Percentiles rank a stretch among this genome's conserved stretches.
Evolutionary conservation across 2,888 invertebrate species (phyloP).

Genomic region (Lordiphosa andalusiaca): DNA sequence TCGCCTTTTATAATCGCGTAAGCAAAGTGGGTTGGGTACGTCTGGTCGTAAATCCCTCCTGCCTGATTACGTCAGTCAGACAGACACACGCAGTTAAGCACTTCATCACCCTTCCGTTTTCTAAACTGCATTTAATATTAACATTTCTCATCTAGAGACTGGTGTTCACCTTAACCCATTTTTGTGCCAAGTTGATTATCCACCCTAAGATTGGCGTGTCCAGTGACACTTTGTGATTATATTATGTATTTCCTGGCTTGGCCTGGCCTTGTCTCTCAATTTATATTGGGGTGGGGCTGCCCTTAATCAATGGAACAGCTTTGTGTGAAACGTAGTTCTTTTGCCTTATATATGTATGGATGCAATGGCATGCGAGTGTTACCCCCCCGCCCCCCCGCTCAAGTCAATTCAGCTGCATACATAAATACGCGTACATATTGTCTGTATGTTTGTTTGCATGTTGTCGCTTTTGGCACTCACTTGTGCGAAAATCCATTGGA

Average conservation of each 20-base stretch:
- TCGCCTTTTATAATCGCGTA: conserved; percentile 29
- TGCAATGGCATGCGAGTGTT: conserved; percentile 62
- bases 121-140: conserved; percentile 1
- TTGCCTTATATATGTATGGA: conserved; percentile 46
- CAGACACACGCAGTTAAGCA: conserved; percentile 28
- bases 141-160: not conserved
- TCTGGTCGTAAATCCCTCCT: conserved; percentile 20
- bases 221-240: conserved; percentile 52
- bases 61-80: conserved; percentile 60
- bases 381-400: conserved; percentile 17
- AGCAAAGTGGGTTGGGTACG: conserved; percentile 30
- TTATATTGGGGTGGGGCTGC: conserved; percentile 27
- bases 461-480: conserved; percentile 71
- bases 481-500: conserved; percentile 79
- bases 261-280: conserved; percentile 56
- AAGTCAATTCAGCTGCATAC: conserved; percentile 41
- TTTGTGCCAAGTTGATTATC: conserved; percentile 36
- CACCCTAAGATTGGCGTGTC: conserved; percentile 52
- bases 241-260: conserved; percentile 38
- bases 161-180: conserved; percentile 7
- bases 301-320: conserved; percentile 65
- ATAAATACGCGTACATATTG: conserved; percentile 16
- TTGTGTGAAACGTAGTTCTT: conserved; percentile 36
- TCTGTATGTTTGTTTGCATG: conserved; percentile 17
- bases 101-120: conserved; percentile 30